Evolutionary conservation across 2,888 invertebrate species (phyloP), one percentile per base, ranked within the genome.

Genomic region (Caenorhabditis sp.): DNA sequence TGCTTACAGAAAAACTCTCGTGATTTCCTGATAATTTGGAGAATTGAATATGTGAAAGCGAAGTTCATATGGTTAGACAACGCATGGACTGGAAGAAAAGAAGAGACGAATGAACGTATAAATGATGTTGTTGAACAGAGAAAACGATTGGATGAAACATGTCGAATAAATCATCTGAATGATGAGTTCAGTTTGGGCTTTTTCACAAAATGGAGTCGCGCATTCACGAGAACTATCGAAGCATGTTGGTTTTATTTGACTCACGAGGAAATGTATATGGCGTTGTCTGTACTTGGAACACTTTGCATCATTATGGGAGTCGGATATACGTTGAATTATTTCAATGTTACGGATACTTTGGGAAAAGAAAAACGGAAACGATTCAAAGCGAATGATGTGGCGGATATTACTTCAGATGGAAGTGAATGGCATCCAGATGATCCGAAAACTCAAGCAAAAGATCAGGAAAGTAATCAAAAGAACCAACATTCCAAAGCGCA

Each of bases 401-500:
- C 66, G 14, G 67, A 72, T 62, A 27, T 65, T 31, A 72, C 61
- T 5, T 63, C 62, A 31, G 69, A 76, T n/a, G 56, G 49, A n/a
- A 61, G 14, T 20, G 76, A 78, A 25, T 86, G 86, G 86, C 86
- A 86, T 70, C 85, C 86, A 8, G 86, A 86, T 56, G 86, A 86
- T 64, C 86, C 86, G 31, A 79, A 79, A 53, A 67, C 65, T 10
- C 69, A 61, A 17, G 17, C 7, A 3, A 71, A 73, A 43, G 72
- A 78, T 10, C 67, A 72, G 21, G 65, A 61, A 59, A 17, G n/a
- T 36, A 61, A 63, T 21, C 25, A 31, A 20, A 17, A 38, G 27
- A 26, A 25, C 23, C 53, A 43, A 38, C 52, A 64, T 38, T n/a
- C 27, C n/a, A 61, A 23, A 36, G 69, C 50, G n/a, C 59, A 59